phyloP scores from a whole-genome alignment of 2,888 invertebrate species.

The Tetranychus truncatus region DNA sequence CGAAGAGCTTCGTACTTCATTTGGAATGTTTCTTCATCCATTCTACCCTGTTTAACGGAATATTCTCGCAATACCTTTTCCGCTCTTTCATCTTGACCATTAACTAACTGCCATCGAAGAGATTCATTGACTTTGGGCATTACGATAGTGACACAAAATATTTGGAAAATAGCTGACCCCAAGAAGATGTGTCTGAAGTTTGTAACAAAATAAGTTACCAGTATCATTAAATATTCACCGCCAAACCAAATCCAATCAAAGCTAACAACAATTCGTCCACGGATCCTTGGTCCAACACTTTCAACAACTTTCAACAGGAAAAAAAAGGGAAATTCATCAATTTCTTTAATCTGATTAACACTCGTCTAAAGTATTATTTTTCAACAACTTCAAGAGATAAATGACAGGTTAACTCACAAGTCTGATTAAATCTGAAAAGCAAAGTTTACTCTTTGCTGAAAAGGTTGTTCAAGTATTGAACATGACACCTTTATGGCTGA shows the following conservation, averaged over 20 bases:
- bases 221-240: slow-evolving; percentile 15
- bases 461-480: neutral
- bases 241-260: slow-evolving; percentile 18
- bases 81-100: neutral
- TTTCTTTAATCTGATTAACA: neutral
- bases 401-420: too few species aligned
- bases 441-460: too few species aligned
- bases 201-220: slow-evolving; percentile 14
- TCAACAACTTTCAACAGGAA: slow-evolving; percentile 14
- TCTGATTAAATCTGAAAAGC: too few species aligned
- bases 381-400: neutral
- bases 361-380: neutral
- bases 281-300: slow-evolving; percentile 18
- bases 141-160: neutral
- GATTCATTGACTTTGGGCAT: slow-evolving; percentile 2
- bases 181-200: slow-evolving; percentile 12
- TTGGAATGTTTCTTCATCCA: neutral
- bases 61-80: neutral
- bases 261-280: slow-evolving; percentile 15
- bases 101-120: slow-evolving; percentile 2
- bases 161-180: neutral
- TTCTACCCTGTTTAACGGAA: neutral
- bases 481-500: too few species aligned
- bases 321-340: neutral
- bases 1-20: neutral